Evolutionary conservation across 1,140 invertebrate species (phyloP).

Genomic region (Magallana ariakensis): DNA sequence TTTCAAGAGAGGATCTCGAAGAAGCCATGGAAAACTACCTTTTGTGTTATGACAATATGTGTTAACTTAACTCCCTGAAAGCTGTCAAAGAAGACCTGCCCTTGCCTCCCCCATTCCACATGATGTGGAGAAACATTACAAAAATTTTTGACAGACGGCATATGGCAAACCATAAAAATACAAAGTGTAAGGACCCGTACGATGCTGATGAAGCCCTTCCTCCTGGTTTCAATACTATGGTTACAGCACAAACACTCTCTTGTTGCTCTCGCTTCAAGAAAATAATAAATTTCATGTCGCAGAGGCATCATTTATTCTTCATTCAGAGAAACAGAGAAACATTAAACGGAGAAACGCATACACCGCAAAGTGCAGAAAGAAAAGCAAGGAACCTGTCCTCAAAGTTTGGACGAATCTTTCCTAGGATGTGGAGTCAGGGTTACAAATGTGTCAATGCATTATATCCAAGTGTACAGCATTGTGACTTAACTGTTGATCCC

Average conservation of each 20-base stretch:
- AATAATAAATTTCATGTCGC: neutral
- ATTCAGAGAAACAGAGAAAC: neutral
- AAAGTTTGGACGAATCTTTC: neutral
- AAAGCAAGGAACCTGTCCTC: neutral
- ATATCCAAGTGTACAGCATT: neutral
- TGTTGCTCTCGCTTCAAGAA: conserved; percentile 24
- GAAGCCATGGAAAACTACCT: conserved; percentile 9
- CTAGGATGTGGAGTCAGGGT: neutral
- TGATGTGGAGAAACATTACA: conserved; percentile 19
- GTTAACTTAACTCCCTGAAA: neutral
- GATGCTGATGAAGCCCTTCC: neutral
- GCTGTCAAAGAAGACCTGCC: neutral
- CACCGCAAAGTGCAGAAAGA: neutral
- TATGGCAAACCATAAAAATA: conserved; percentile 24
- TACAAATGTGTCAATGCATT: neutral
- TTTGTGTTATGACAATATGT: conserved; percentile 36
- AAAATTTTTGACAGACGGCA: conserved; percentile 32
- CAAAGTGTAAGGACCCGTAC: neutral
- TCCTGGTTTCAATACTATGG: conserved; percentile 40
- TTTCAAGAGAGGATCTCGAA: neutral
- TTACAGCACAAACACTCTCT: conserved; percentile 37
- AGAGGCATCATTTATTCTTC: neutral
- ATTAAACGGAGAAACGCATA: neutral
- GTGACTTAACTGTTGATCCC: neutral
- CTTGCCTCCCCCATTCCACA: conserved; percentile 19